Evolutionary conservation across 2,888 invertebrate species (phyloP).

Genomic region (Drosophila paranaensis): DNA sequence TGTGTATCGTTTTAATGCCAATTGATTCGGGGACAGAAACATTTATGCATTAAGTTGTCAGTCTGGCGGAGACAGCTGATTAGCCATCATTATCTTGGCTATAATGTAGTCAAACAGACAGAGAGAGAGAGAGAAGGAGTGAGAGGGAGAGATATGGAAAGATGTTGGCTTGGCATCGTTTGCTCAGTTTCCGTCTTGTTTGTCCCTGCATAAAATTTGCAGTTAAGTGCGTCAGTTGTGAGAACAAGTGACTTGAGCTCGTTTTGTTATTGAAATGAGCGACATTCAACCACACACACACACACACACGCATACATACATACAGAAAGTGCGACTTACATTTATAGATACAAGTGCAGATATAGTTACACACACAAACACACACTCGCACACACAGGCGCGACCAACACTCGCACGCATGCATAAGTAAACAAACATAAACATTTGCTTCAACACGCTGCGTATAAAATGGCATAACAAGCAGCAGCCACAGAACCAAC

Average conservation of each 20-base stretch:
- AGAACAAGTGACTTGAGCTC: constrained; percentile 75
- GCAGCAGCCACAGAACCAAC: constrained; percentile 67
- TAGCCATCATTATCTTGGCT: constrained; percentile 52
- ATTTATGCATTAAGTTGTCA: constrained; percentile 69
- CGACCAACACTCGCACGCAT: constrained; percentile 72
- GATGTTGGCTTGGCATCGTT: constrained; percentile 6
- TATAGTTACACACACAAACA: constrained; percentile 31
- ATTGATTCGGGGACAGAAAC: constrained; percentile 66
- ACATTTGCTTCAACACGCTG: constrained; percentile 77
- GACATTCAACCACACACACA: constrained; percentile 25
- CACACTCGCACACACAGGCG: constrained; percentile 14
- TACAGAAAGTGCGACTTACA: constrained; percentile 30
- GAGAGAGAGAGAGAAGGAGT: neutral
- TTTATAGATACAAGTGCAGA: constrained; percentile 53
- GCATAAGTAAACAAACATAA: constrained; percentile 80
- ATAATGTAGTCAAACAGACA: constrained; percentile 12
- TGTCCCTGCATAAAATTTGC: constrained; percentile 73
- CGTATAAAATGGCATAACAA: constrained; percentile 78
- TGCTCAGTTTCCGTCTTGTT: constrained; percentile 63
- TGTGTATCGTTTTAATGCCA: constrained; percentile 65
- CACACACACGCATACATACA: neutral
- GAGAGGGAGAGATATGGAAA: neutral
- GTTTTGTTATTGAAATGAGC: constrained; percentile 80
- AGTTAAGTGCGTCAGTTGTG: constrained; percentile 76
- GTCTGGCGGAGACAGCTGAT: constrained; percentile 50